A percentile compares a stretch with the other conserved stretches of the same genome.
Conservation (phyloP, 2,113 vertebrate species). For the Corythornis vintsioides region DNA sequence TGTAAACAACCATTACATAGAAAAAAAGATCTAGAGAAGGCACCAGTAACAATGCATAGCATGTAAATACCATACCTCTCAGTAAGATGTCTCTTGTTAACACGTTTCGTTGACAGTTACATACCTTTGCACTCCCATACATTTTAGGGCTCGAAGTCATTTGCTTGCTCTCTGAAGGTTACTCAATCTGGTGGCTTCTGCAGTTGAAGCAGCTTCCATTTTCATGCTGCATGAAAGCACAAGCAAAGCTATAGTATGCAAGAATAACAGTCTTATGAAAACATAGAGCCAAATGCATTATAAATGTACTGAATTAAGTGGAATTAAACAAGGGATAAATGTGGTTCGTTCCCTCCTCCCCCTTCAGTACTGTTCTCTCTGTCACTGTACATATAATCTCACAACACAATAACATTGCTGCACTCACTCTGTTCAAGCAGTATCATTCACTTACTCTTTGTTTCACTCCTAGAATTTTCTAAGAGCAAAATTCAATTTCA, state of each 20-base stretch:
- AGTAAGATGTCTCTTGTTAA: neutral
- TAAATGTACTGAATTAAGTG: conserved; percentile 5
- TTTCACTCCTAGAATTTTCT: neutral
- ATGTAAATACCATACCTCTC: neutral
- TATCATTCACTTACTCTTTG: neutral
- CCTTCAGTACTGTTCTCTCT: neutral
- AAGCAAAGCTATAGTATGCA: neutral
- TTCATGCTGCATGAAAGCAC: neutral
- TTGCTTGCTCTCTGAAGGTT: neutral
- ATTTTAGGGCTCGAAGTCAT: neutral
- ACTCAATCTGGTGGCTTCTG: neutral
- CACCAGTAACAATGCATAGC: neutral
- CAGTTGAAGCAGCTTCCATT: neutral
- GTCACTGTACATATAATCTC: neutral
- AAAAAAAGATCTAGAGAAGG: neutral
- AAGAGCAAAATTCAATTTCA: neutral
- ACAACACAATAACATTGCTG: neutral
- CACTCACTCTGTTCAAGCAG: neutral
- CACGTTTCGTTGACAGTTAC: neutral
- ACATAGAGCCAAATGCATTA: neutral
- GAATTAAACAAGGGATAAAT: conserved; percentile 41
- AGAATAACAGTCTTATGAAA: conserved; percentile 20
- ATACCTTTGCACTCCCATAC: neutral
- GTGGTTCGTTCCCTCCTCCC: neutral
- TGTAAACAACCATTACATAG: neutral